Conservation (phyloP, 2,888 invertebrate species). For the Allolobophora icterica region DNA sequence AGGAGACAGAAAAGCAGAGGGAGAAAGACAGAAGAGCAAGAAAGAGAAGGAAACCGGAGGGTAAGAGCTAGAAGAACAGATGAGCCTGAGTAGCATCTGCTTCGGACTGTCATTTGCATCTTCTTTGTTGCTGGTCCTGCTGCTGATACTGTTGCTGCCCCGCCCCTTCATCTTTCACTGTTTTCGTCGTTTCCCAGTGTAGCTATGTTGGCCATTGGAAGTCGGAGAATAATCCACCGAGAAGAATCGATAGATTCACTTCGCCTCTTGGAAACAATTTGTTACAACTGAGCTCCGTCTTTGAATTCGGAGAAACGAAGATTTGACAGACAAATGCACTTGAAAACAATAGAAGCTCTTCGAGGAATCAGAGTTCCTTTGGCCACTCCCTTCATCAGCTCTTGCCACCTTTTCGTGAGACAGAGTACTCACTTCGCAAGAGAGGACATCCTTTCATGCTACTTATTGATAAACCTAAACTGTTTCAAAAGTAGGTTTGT, state of each 20-base stretch:
- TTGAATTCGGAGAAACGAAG: too few relatives aligned
- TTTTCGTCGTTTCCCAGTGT: not conserved
- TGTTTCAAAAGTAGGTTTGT: too few relatives aligned
- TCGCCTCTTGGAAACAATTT: not conserved
- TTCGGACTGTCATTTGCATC: not conserved
- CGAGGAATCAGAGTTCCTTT: too few relatives aligned
- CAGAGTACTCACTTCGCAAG: too few relatives aligned
- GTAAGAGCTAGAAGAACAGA: not conserved
- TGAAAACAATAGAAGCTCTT: too few relatives aligned
- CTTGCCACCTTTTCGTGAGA: too few relatives aligned
- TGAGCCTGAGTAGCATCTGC: conserved; percentile 6
- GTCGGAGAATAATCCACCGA: not conserved
- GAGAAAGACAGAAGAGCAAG: not conserved
- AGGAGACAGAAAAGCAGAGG: not conserved
- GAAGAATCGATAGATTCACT: not conserved
- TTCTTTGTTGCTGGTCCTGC: not conserved
- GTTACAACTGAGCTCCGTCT: not conserved
- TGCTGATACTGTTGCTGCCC: not conserved
- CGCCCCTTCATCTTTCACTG: not conserved
- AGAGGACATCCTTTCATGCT: too few relatives aligned
- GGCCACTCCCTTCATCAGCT: too few relatives aligned
- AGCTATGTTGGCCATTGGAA: not conserved
- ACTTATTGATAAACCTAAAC: too few relatives aligned
- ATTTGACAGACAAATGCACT: too few relatives aligned
- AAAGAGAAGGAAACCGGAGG: not conserved